phyloP scores from a whole-genome alignment of 2,113 vertebrate species.

The Tretioscincus oriximinensis region DNA sequence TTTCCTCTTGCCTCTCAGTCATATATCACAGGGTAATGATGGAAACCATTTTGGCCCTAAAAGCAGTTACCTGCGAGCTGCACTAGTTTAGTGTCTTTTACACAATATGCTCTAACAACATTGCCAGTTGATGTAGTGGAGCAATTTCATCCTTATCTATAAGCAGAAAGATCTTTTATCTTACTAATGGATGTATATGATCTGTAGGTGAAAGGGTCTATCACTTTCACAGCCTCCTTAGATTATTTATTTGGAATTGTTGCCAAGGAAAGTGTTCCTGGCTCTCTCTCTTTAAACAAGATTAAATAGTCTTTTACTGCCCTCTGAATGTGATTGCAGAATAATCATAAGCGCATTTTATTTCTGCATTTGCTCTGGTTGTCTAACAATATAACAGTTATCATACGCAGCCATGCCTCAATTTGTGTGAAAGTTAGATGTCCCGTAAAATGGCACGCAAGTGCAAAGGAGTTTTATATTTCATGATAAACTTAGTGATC shows the following conservation, averaged over 20 bases:
- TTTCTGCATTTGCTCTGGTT: slow-evolving; percentile 2
- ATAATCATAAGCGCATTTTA: not conserved
- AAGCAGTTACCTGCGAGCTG: not conserved
- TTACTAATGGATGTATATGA: not conserved
- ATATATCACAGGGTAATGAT: slow-evolving; percentile 11
- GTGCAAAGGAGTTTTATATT: too few relatives aligned
- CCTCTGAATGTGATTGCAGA: not conserved
- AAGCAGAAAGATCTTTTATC: slow-evolving; percentile 3
- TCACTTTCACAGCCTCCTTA: not conserved
- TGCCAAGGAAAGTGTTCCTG: not conserved
- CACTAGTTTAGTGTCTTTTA: slow-evolving; percentile 2
- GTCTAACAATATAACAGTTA: not conserved
- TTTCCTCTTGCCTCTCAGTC: not conserved
- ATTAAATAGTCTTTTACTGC: not conserved
- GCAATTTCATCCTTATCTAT: not conserved
- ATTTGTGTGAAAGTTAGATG: too few relatives aligned
- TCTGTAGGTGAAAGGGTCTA: not conserved
- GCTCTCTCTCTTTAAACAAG: not conserved
- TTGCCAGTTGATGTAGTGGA: not conserved
- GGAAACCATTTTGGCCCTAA: slow-evolving; percentile 1
- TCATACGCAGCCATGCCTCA: too few relatives aligned
- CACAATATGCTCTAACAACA: not conserved
- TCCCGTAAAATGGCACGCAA: too few relatives aligned
- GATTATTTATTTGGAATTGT: not conserved
- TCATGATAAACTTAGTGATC: too few relatives aligned